A percentile compares a stretch with the other conserved stretches of the same genome.
These are phyloP conservation scores for Ligdia adustata DNA, from an alignment of 2,888 invertebrate species.

Conservation along the genomic window DNA sequence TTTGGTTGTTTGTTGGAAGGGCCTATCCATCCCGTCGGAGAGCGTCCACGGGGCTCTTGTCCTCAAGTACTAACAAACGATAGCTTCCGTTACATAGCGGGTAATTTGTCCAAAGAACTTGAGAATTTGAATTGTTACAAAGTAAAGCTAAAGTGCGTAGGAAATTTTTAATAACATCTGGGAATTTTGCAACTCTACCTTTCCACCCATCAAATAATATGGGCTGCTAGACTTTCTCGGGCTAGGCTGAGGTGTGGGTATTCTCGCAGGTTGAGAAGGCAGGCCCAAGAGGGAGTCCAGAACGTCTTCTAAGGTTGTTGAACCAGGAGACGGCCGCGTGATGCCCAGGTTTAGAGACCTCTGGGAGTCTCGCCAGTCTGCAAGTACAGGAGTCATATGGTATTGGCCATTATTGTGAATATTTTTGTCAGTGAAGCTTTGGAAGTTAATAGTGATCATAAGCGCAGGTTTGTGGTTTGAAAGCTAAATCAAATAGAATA, in stretches of 20 bases:
- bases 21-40: too few relatives aligned
- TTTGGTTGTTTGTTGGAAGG: too few relatives aligned
- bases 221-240: slow-evolving; percentile 77
- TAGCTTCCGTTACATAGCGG: too few relatives aligned
- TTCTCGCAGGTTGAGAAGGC: slow-evolving; percentile 88
- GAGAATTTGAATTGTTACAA: too few relatives aligned
- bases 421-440: background rate
- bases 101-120: too few relatives aligned
- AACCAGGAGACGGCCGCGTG: slow-evolving; percentile 89
- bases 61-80: too few relatives aligned
- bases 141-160: too few relatives aligned
- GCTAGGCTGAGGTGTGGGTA: slow-evolving; percentile 87
- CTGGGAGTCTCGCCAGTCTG: slow-evolving; percentile 81
- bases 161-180: too few relatives aligned
- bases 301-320: slow-evolving; percentile 96
- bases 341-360: slow-evolving; percentile 80
- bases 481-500: slow-evolving; percentile 9
- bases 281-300: slow-evolving; percentile 95
- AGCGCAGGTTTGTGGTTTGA: background rate
- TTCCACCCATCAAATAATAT: slow-evolving; percentile 76
- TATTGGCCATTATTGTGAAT: slow-evolving; percentile 17
- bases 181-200: too few relatives aligned
- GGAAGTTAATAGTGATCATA: background rate
- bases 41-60: too few relatives aligned
- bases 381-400: slow-evolving; percentile 48